Evolutionary conservation across 1,140 invertebrate genomes (phyloP), one percentile per base, ranked within the genome.

Genomic region (Psix sp.): DNA sequence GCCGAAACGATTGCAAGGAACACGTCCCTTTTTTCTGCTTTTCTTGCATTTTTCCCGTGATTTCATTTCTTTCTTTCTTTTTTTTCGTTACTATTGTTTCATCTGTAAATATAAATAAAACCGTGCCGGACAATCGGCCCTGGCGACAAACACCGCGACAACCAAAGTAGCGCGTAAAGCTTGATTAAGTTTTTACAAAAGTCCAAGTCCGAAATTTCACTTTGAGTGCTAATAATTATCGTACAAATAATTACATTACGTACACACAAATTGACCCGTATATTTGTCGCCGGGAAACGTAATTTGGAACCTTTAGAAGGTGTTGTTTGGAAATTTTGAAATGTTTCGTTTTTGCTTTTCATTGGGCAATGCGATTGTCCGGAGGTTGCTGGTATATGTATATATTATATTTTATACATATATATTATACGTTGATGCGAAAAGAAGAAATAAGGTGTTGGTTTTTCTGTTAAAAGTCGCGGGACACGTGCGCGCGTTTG

Each of bases 371-470:
- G 6, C 46, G 35, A 54, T 52, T 54, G 38, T 45, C 29, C 49
- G 42, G 26, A 43, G 17, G 24, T 6, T 38, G 31, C 3, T 7
- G 33, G 14, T 72, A 65, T 72, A 70, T 63, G 70, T 62, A 71
- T 71, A 70, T 74, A 70, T 67, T 46, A 54, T 59, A 75, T 65
- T 42, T 57, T 63, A 74, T 78, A 77, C 75, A 74, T 76, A 78
- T 74, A 74, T 70, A 75, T 59, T 76, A 56, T 78, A 67, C 67
- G 73, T 75, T 67, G 62, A 72, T 77, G 73, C 73, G 70, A 78
- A 80, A 80, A 78, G 73, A 78, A 79, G 74, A 80, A 80, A 79
- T 49, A 80, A 78, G 77, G 77, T 77, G 45, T 54, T 51, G 60
- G 62, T 62, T 62, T 73, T 75, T 39, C 26, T 7, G 26, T 38